A percentile compares a stretch with the other conserved stretches of the same genome.
phyloP scores from a whole-genome alignment of 2,113 vertebrate species.

The Misgurnus anguillicaudatus region DNA sequence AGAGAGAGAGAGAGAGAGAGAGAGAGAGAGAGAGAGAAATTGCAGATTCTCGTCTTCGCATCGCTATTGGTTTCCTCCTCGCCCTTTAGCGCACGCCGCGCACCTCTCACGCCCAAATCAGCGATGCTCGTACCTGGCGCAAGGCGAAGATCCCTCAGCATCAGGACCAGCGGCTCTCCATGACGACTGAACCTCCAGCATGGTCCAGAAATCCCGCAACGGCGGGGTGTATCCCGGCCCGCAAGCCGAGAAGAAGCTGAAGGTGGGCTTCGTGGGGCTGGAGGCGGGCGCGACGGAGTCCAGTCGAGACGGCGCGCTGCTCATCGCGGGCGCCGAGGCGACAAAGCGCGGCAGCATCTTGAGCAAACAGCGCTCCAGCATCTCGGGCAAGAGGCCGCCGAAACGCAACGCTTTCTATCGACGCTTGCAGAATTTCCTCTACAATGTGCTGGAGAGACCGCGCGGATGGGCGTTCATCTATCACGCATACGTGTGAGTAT shows the following conservation, averaged over 20 bases:
- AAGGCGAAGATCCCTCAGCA: conserved; percentile 44
- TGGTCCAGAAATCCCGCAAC: conserved; percentile 96
- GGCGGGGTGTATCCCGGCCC: conserved; percentile 89
- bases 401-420: conserved; percentile 87
- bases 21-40: conserved; percentile 23
- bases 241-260: conserved; percentile 91
- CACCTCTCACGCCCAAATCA: conserved; percentile 45
- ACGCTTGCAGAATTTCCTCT: conserved; percentile 88
- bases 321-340: conserved; percentile 85
- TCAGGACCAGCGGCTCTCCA: conserved; percentile 51
- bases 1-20: conserved; percentile 27
- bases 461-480: conserved; percentile 90
- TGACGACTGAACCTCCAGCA: conserved; percentile 62
- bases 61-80: conserved; percentile 52
- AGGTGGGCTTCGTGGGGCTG: conserved; percentile 95
- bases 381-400: conserved; percentile 79
- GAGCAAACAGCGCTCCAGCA: conserved; percentile 80
- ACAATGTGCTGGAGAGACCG: conserved; percentile 89
- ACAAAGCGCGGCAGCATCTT: conserved; percentile 81
- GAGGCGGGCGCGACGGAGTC: conserved; percentile 87
- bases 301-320: conserved; percentile 89
- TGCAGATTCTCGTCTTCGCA: conserved; percentile 43
- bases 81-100: neutral
- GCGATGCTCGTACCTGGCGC: conserved; percentile 56
- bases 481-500: conserved; percentile 87